Evolutionary conservation across 2,888 invertebrate genomes (phyloP), one percentile per base, ranked within the genome.

Genomic region (Leptopterna dolabrata): DNA sequence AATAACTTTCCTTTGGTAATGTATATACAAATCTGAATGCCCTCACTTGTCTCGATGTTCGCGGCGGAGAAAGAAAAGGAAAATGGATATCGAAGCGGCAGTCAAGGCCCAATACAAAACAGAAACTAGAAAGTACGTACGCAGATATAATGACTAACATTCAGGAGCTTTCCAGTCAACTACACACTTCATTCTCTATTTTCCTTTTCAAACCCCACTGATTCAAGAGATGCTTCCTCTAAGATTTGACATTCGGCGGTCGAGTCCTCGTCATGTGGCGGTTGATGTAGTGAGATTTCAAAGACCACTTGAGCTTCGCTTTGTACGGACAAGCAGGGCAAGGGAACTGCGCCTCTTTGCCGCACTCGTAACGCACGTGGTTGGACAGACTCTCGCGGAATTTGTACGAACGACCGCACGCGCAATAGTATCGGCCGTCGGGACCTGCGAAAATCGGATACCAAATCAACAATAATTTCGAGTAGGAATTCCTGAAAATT

Each of bases 321-420:
- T 89, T 90, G 76, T 90, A 90, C 14, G 90, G 89, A 87, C 92
- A 92, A 80, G 90, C 89, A 2, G 90, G 88, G 81, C 90, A 90
- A 43, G 87, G 88, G 86, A 90, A 90, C 86, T 90, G 90, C 73
- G 90, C 90, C 80, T 90, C 90, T 76, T 89, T 89, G 19, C 89
- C 89, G 90, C 93, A 93, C 89, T 93, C 92, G 88, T 91, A 92
- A 88, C 92, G 92, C 89, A 92, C 90, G 88, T 93, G 93, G 51
- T 91, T 91, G n/a, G 78, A 86, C 27, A 93, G 90, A 88, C 92
- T 92, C 89, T 92, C 92, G 88, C 92, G 90, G 87, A 92, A 92
- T 87, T 92, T 92, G 89, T 92, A 93, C 89, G 84, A 80, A 19
- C 89, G 84, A 13, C 88, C 88, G 71, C 89, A 89, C n/a, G 27